Evolutionary conservation across 2,113 vertebrate species (phyloP).

Genomic region (Aegotheles bennettii): DNA sequence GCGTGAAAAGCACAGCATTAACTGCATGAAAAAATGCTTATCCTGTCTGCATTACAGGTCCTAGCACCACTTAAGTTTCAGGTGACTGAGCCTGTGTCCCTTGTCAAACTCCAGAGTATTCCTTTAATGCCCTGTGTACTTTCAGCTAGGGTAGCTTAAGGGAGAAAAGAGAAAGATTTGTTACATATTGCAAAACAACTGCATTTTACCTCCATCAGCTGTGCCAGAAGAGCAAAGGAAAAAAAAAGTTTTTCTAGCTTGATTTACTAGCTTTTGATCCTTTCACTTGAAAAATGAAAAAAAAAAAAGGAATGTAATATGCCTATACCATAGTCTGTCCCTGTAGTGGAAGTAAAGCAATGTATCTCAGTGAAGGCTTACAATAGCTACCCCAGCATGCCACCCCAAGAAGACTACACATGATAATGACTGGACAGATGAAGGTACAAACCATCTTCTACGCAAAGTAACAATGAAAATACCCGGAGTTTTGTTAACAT

Average conservation of each 20-base stretch:
- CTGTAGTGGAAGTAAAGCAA: not conserved
- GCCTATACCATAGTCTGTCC: not conserved
- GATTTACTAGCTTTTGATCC: not conserved
- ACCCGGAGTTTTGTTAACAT: conserved; percentile 7
- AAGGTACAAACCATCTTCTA: not conserved
- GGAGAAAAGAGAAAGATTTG: not conserved
- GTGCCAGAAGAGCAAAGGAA: not conserved
- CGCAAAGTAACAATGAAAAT: conserved; percentile 20
- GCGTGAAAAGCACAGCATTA: not conserved
- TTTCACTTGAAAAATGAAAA: not conserved
- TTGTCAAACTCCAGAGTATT: not conserved
- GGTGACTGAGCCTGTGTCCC: not conserved
- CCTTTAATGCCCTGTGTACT: not conserved
- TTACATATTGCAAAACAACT: not conserved
- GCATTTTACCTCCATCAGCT: not conserved
- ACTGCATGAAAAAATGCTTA: not conserved
- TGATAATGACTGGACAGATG: not conserved
- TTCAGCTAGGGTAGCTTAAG: not conserved
- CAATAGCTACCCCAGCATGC: not conserved
- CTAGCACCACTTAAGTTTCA: not conserved
- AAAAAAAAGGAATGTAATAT: not conserved
- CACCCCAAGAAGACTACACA: not conserved
- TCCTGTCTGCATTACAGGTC: not conserved
- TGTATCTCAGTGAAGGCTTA: not conserved
- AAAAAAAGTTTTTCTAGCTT: not conserved